phyloP scores from a whole-genome alignment of 2,888 invertebrate genomes.

The Sesia apiformis region DNA sequence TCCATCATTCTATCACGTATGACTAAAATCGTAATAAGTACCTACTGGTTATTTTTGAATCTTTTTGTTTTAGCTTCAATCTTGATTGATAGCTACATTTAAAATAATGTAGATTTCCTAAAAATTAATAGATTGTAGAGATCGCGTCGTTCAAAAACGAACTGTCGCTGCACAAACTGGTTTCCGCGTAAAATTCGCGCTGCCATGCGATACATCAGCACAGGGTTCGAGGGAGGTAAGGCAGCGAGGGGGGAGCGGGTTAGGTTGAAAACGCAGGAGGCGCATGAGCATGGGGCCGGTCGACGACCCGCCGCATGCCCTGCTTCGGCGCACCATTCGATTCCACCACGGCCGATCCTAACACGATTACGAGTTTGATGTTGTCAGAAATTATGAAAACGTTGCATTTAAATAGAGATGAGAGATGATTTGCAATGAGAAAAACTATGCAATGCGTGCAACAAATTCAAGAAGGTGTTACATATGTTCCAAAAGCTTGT shows the following conservation, averaged over 20 bases:
- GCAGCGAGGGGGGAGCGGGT: constrained; percentile 38
- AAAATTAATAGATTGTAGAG: constrained; percentile 21
- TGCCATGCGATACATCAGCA: constrained; percentile 65
- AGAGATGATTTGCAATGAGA: neutral
- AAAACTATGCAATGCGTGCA: neutral
- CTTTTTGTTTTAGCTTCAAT: too few relatives aligned
- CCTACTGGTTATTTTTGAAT: too few relatives aligned
- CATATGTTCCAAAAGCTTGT: too few relatives aligned
- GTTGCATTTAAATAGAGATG: neutral
- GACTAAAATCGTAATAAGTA: too few relatives aligned
- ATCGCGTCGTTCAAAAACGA: constrained; percentile 34
- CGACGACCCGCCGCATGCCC: constrained; percentile 69
- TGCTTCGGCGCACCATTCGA: constrained; percentile 63
- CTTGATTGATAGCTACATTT: too few relatives aligned
- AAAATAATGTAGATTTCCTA: constrained; percentile 6
- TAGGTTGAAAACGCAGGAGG: constrained; percentile 64
- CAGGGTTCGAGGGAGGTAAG: constrained; percentile 56
- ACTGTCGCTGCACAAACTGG: constrained; percentile 57
- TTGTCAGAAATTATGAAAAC: neutral
- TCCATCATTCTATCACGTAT: too few relatives aligned
- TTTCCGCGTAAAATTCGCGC: constrained; percentile 70
- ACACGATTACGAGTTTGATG: constrained; percentile 34
- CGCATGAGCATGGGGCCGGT: constrained; percentile 63
- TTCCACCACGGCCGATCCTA: constrained; percentile 47
- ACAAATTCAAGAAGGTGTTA: too few relatives aligned